Conservation (phyloP, 2,888 invertebrate species). For the Scrobipalpa atriplicella region DNA sequence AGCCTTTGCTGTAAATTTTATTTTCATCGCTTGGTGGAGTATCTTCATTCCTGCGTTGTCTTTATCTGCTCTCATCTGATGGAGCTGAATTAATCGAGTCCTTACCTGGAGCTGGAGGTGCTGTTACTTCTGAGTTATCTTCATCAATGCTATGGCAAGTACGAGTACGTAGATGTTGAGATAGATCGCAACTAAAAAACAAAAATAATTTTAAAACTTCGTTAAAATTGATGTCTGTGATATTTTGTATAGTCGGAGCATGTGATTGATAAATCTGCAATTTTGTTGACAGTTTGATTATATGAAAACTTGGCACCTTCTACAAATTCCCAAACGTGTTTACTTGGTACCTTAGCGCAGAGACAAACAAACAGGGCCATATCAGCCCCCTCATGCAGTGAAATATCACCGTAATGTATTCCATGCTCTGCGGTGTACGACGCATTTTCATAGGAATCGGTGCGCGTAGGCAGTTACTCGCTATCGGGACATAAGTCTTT, state of each 20-base stretch:
- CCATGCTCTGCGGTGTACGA: conserved; percentile 13
- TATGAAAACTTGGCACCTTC: too few species aligned
- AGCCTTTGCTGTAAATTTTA: too few species aligned
- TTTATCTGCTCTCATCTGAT: background rate
- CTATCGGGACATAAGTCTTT: background rate
- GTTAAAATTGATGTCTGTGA: too few species aligned
- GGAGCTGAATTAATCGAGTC: background rate
- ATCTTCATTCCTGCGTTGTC: too few species aligned
- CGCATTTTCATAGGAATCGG: conserved; percentile 33
- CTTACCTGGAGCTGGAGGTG: background rate
- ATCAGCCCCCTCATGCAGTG: background rate
- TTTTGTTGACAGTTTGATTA: too few species aligned
- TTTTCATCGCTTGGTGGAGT: too few species aligned
- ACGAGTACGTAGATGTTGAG: too few species aligned
- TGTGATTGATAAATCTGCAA: too few species aligned
- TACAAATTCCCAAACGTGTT: background rate
- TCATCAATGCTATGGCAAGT: too few species aligned
- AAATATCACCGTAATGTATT: conserved; percentile 20
- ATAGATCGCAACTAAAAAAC: too few species aligned
- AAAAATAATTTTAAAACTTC: too few species aligned
- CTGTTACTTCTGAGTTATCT: background rate
- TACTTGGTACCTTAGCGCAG: background rate
- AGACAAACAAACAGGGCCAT: background rate
- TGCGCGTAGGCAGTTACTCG: conserved; percentile 12
- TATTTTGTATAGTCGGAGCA: too few species aligned